phyloP scores from a whole-genome alignment of 2,888 invertebrate species.

The Oxytorus armatus region DNA sequence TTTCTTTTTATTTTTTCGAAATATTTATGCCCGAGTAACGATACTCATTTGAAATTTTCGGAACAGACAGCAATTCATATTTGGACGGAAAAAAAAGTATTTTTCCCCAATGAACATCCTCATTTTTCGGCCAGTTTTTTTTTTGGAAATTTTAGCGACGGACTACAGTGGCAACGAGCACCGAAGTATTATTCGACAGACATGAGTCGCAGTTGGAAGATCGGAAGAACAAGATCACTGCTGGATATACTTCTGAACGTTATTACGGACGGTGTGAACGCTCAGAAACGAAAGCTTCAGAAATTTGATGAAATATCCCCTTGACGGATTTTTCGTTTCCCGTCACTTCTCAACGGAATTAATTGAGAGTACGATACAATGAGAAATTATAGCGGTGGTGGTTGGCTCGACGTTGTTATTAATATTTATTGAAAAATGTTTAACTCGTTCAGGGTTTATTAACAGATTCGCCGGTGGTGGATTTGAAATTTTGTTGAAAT shows the following conservation, averaged over 20 bases:
- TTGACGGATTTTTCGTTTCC: constrained; percentile 21
- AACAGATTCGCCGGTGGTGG: constrained; percentile 6
- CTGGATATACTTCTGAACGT: constrained; percentile 61
- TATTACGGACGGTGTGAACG: constrained; percentile 50
- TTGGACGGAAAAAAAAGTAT: no score
- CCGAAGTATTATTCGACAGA: constrained; percentile 44
- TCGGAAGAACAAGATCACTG: constrained; percentile 44
- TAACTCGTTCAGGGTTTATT: not conserved
- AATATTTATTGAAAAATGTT: constrained; percentile 1
- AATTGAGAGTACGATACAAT: constrained; percentile 11
- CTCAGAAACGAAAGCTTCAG: constrained; percentile 33
- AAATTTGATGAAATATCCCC: constrained; percentile 25
- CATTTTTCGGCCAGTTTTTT: constrained; percentile 9
- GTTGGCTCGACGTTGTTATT: constrained; percentile 12
- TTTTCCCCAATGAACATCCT: no score
- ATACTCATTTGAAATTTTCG: no score
- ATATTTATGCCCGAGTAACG: no score
- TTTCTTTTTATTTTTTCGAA: no score
- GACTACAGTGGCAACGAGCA: constrained; percentile 51
- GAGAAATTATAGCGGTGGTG: constrained; percentile 58
- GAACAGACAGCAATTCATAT: no score
- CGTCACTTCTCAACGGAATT: constrained; percentile 28
- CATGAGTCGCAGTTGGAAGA: constrained; percentile 26
- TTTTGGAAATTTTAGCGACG: constrained; percentile 29
- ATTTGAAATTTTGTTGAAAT: not conserved